Evolutionary conservation across 2,113 vertebrate genomes (phyloP), one percentile per base, ranked within the genome.

Genomic region (Verasper variegatus): DNA sequence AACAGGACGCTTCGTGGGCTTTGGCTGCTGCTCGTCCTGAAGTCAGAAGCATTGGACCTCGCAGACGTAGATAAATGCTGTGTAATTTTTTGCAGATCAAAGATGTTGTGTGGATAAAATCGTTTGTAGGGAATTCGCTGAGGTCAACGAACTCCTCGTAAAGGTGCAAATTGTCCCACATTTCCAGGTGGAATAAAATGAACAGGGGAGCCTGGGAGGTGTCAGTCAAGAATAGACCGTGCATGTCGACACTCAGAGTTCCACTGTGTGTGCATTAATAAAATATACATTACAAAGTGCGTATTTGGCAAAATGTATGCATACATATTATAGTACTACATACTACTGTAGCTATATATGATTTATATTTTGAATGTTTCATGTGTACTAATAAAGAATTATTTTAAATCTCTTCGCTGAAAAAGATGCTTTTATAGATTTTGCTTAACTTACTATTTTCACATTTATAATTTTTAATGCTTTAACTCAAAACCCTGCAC

Each of bases 1-100:
- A 78, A 9, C 40, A 76, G 72, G 75, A 66, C 31, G 64, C 67
- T 42, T 80, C 64, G 67, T 31, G 17, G 52, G 57, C 15, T 49
- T 71, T 81, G 63, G 72, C 68, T 56, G 67, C 67, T 37, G 65
- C 68, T 54, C 61, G 5, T 4, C 20, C 54, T 49, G 69, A 56
- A 52, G 24, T 55, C 54, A 74, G 17, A 64, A 7, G 31, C 24
- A 9, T 59, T 23, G 23, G 6, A 23, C 20, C 59, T 51, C 61
- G 65, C 49, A 55, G 27, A 45, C 27, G 55, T 1, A 35, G 31
- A 62, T 37, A 23, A 54, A 60, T 35, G 31, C 5, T 18, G 1
- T 27, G 1, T 21, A 45, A 21, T 56, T 35, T 21, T 35, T 17
- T 54, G 35, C 1, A 54, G 49, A 68, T 58, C 42, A 59, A 5